Evolutionary conservation across 2,888 invertebrate species (phyloP).

Genomic region (Serripes groenlandicus): DNA sequence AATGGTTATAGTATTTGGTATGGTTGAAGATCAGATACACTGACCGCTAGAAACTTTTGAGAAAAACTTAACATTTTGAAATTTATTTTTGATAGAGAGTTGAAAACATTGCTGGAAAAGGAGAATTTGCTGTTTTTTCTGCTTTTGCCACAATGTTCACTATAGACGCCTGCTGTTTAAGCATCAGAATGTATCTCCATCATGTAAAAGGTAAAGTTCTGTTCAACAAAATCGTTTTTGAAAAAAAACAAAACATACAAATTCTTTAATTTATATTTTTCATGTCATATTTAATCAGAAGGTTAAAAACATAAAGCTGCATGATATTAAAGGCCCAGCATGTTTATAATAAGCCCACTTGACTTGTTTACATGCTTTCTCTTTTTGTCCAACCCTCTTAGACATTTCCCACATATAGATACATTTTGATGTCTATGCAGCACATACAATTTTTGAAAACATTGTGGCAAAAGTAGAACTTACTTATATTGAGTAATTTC

Average conservation of each 20-base stretch:
- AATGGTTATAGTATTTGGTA: neutral
- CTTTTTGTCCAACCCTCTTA: neutral
- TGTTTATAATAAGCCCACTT: slow-evolving; percentile 17
- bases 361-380: slow-evolving; percentile 6
- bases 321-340: slow-evolving; percentile 9
- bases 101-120: too few species aligned
- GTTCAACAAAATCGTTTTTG: too few species aligned
- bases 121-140: too few species aligned
- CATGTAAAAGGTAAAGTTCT: too few species aligned
- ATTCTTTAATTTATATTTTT: slow-evolving; percentile 1
- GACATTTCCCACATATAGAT: too few species aligned
- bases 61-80: too few species aligned
- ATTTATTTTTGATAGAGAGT: too few species aligned
- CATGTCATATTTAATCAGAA: slow-evolving; percentile 14
- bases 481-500: neutral
- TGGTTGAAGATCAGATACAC: too few species aligned
- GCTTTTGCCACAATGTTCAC: neutral
- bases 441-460: neutral
- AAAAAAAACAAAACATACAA: neutral
- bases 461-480: neutral
- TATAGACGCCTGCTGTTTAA: too few species aligned
- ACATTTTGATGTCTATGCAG: neutral
- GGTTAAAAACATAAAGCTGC: slow-evolving; percentile 3
- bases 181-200: too few species aligned
- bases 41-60: too few species aligned